These are phyloP conservation scores for Dasyurus viverrinus DNA, from an alignment of 2,113 vertebrate species.

Conservation along the genomic window DNA sequence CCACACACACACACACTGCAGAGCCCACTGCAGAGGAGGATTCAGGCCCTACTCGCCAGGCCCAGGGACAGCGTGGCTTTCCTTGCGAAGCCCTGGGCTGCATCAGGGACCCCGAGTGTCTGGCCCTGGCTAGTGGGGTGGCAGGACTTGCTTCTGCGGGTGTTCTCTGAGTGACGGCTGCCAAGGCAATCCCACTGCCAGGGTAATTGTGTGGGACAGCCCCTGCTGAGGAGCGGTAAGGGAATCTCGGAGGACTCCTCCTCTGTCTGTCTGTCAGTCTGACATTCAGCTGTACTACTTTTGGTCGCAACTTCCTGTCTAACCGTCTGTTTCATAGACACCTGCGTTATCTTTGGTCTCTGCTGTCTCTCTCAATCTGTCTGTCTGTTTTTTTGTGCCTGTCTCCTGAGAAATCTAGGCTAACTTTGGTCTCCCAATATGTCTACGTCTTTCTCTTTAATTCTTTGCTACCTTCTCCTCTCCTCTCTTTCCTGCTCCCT, in stretches of 20 bases:
- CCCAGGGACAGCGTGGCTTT: not conserved
- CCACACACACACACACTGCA: not conserved
- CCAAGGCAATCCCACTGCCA: not conserved
- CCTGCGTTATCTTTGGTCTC: not conserved
- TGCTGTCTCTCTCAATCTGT: not conserved
- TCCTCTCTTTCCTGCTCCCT: not conserved
- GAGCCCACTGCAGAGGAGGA: not conserved
- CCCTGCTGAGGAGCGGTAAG: not conserved
- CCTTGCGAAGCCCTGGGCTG: not conserved
- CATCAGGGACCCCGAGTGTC: not conserved
- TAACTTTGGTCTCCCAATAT: not conserved
- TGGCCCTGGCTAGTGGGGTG: not conserved
- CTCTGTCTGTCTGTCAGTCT: not conserved
- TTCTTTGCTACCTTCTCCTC: not conserved
- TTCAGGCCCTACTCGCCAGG: not conserved
- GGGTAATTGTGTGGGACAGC: slow-evolving; percentile 2
- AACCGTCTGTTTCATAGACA: not conserved
- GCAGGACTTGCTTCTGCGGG: not conserved
- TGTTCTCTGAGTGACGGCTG: slow-evolving; percentile 18
- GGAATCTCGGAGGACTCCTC: not conserved
- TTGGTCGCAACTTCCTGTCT: not conserved
- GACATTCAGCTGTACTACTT: not conserved
- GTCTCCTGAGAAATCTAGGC: not conserved
- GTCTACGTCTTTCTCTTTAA: not conserved
- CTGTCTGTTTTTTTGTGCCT: not conserved